Base-by-base conservation (phyloP, 1,140 invertebrate species). In the Zelostemma sp. region DNA sequence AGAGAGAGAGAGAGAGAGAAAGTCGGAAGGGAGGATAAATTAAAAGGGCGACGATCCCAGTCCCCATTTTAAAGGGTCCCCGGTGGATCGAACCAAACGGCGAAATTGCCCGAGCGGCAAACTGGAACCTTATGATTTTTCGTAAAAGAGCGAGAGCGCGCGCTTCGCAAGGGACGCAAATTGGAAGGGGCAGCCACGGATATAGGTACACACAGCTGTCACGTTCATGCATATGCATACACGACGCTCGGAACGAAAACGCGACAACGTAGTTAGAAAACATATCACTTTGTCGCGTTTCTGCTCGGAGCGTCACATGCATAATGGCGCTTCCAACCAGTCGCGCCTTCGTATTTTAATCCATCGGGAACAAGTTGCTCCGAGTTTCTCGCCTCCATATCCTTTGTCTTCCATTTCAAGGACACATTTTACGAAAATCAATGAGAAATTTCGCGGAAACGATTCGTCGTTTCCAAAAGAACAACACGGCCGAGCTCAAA, bases 311-410 rank as follows among this genome's bases (percentile, higher is more conserved):
- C n/a, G 80, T 79, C 82, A 74, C 72, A 74, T 77, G 76, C 79
- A 74, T 74, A 78, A 76, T n/a, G n/a, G n/a, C 78, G n/a, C n/a
- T n/a, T n/a, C n/a, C n/a, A n/a, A 81, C 77, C 78, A 80, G 78
- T 72, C 75, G 75, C 63, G 61, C 72, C 50, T 58, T 71, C 62
- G 72, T 68, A 72, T 80, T 80, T 77, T 77, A 80, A 76, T 80
- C 77, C 72, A 59, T 57, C 28, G 60, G 56, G 45, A 63, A 63
- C 50, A 46, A 40, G 35, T 67, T 58, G 49, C 55, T 55, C 3
- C 25, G 21, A 46, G 46, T 62, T 46, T 49, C 59, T 63, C n/a
- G n/a, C n/a, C n/a, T 55, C 40, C 48, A 33, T 48, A 61, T 54
- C 18, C 16, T 47, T n/a, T n/a, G n/a, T n/a, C n/a, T n/a, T n/a